Base-by-base conservation (phyloP, 1,140 invertebrate genomes). In the Musca domestica region DNA sequence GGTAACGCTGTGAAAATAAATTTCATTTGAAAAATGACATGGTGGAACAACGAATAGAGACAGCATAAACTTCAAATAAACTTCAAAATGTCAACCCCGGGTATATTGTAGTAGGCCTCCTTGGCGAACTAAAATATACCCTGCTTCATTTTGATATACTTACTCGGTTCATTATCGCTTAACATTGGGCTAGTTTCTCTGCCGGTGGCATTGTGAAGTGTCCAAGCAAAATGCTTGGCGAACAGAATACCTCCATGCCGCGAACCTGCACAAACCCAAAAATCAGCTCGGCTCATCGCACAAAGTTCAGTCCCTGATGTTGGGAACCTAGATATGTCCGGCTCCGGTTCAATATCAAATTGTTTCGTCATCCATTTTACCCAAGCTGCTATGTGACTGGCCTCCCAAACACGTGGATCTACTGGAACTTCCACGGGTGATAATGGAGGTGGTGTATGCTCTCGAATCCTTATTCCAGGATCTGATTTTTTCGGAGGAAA, bases 401-500 rank as follows among this genome's bases (percentile, higher is more conserved):
- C 72, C 46, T 82, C 85, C 89, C 90, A 91, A 73, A 86, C 84
- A 25, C 84, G 82, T 22, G 89, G 89, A 85, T 91, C 89, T 85
- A 80, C 71, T 2, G 78, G 78, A 64, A 79, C 74, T 48, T 73
- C 52, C 27, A 79, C 73, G 2, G 74, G 75, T n/a, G 77, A 67
- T 6, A 41, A 23, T 1, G 74, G 48, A 14, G 51, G 51, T 0
- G 54, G 25, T 2, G 54, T 47, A 46, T 46, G 20, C 47, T 48
- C 47, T 41, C 41, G 20, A 22, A 25, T 2, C 3, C 23, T 23
- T 64, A 25, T 17, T 23, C 65, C 41, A 67, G 9, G 2, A 68
- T n/a, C 12, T 47, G 19, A 6, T 68, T 15, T 17, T 41, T 52
- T 54, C 51, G 20, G 15, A 22, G 17, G 22, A 25, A 49, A 51